Evolutionary conservation across 2,888 invertebrate genomes (phyloP).

Genomic region (Lomographa bimaculata): DNA sequence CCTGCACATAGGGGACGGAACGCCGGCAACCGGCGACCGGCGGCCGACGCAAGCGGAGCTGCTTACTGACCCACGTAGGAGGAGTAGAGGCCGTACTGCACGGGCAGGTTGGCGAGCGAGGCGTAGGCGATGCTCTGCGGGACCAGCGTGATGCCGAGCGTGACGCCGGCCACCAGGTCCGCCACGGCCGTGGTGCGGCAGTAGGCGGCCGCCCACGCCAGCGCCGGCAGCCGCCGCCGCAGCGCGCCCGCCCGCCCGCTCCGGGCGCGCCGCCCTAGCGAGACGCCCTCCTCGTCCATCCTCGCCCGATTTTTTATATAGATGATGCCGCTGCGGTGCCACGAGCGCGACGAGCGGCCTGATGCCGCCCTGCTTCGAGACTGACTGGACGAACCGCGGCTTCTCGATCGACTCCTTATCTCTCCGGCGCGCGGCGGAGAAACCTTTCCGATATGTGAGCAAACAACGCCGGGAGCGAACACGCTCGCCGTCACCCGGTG

Average conservation of each 20-base stretch:
- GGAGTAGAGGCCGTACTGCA: conserved; percentile 96
- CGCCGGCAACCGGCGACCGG: no score
- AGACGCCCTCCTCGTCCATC: conserved; percentile 44
- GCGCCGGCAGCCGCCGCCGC: conserved; percentile 72
- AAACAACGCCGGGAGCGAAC: conserved; percentile 19
- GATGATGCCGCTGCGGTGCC: neutral
- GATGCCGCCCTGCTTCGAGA: conserved; percentile 6
- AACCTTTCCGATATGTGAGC: conserved; percentile 13
- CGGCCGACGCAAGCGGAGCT: no score
- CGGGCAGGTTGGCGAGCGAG: conserved; percentile 90
- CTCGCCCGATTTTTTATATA: no score
- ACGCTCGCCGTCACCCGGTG: neutral
- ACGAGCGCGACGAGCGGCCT: conserved; percentile 20
- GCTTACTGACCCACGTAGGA: conserved; percentile 89
- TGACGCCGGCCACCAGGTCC: conserved; percentile 94
- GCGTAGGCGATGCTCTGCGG: conserved; percentile 98
- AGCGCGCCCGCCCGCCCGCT: conserved; percentile 37
- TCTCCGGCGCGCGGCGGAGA: conserved; percentile 31
- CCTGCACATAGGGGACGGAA: no score
- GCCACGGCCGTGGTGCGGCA: conserved; percentile 86
- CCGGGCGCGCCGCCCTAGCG: conserved; percentile 13
- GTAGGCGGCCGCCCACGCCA: conserved; percentile 88
- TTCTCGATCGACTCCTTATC: conserved; percentile 41
- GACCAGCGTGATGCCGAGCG: conserved; percentile 95
- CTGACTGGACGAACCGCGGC: conserved; percentile 4